A percentile compares a stretch with the other conserved stretches of the same genome.
Conservation (phyloP, 2,888 invertebrate genomes). For the Nyleta sp. region DNA sequence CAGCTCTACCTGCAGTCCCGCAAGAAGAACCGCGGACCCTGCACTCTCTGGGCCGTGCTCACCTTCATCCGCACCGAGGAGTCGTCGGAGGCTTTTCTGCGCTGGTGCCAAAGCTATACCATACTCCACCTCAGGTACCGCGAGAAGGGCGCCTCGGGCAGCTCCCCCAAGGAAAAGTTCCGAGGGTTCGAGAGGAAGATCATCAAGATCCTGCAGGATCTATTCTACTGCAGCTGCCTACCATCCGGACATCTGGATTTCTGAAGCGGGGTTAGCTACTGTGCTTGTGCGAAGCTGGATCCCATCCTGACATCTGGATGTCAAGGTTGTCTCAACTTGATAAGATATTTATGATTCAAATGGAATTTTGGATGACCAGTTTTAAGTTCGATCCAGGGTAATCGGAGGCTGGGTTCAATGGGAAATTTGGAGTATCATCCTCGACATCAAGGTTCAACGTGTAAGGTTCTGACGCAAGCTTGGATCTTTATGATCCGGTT, state of each 20-base stretch:
- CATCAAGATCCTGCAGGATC: slow-evolving; percentile 69
- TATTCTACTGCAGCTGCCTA: slow-evolving; percentile 75
- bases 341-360: no score
- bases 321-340: no score
- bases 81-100: slow-evolving; percentile 69
- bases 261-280: no score
- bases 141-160: slow-evolving; percentile 14
- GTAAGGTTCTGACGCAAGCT: no score
- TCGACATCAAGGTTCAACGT: no score
- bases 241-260: slow-evolving; percentile 65
- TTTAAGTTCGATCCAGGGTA: no score
- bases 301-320: no score
- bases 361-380: no score
- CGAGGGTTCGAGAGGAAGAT: slow-evolving; percentile 68
- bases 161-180: slow-evolving; percentile 46
- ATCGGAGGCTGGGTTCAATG: no score
- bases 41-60: slow-evolving; percentile 77
- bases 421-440: no score
- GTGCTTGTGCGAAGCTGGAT: no score
- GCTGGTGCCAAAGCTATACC: slow-evolving; percentile 74
- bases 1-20: slow-evolving; percentile 73
- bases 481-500: no score
- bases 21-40: slow-evolving; percentile 70
- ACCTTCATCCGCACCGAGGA: slow-evolving; percentile 77
- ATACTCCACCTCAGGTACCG: slow-evolving; percentile 71